Conservation (phyloP, 2,797 vertebrate genomes). For the Chloroceryle inda region DNA sequence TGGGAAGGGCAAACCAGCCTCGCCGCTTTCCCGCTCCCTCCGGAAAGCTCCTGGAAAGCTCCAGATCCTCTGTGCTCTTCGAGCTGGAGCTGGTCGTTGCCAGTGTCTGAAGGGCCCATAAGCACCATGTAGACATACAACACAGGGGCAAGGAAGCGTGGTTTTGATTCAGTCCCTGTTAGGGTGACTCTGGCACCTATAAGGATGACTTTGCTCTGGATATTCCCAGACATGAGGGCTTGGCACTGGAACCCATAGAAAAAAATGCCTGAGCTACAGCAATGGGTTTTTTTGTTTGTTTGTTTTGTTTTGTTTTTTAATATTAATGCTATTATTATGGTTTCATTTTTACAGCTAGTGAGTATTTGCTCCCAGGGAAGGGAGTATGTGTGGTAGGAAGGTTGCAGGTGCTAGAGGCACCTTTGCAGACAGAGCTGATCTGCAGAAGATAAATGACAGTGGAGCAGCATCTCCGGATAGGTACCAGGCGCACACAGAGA, state of each 20-base stretch:
- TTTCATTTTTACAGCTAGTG: neutral
- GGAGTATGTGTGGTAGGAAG: neutral
- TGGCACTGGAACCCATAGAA: neutral
- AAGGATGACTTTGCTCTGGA: neutral
- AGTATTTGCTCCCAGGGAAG: neutral
- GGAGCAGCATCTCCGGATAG: neutral
- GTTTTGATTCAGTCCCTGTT: neutral
- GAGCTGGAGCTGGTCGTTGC: neutral
- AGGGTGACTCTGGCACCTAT: neutral
- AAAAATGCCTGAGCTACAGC: neutral
- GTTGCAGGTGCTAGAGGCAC: neutral
- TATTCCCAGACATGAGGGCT: neutral
- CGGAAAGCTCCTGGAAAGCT: neutral
- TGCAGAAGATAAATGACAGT: neutral
- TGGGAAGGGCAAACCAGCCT: slow-evolving; percentile 54
- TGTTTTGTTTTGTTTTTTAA: neutral
- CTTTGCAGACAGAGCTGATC: neutral
- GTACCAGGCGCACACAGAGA: neutral
- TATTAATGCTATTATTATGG: neutral
- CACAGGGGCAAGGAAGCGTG: accelerated
- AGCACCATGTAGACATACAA: accelerated
- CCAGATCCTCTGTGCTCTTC: neutral
- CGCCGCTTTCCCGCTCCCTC: neutral
- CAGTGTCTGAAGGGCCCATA: neutral
- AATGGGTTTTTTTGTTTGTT: neutral